A percentile compares a stretch with the other conserved stretches of the same genome.
These are phyloP conservation scores for Apoderus coryli DNA, from an alignment of 2,888 invertebrate genomes.

Conservation along the genomic window DNA sequence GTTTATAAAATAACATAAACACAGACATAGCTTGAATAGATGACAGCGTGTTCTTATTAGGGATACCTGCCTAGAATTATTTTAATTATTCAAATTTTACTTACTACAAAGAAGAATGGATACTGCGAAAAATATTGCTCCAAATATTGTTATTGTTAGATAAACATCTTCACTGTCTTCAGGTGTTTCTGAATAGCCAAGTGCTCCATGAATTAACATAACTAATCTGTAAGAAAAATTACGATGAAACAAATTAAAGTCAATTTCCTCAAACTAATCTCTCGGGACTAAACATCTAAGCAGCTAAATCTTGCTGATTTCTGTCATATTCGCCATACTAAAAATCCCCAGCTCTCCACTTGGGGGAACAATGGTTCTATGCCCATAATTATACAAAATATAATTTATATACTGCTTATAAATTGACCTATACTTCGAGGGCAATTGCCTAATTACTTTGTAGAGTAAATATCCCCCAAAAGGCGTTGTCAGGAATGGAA, in stretches of 20 bases:
- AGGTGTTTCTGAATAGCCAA: constrained; percentile 39
- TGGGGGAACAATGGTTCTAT: constrained; percentile 1
- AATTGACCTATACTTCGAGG: too few species aligned
- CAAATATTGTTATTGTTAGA: constrained; percentile 42
- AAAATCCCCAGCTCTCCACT: too few species aligned
- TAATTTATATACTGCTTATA: constrained; percentile 3
- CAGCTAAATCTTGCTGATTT: too few species aligned
- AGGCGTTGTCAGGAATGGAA: constrained; percentile 5
- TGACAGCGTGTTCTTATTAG: too few species aligned
- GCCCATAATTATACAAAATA: background rate
- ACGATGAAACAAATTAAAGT: constrained; percentile 7
- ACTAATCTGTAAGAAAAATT: constrained; percentile 37
- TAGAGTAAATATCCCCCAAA: background rate
- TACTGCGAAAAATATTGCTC: constrained; percentile 45
- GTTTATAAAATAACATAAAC: too few species aligned
- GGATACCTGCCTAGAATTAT: too few species aligned
- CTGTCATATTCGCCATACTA: too few species aligned
- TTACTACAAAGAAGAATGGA: constrained; percentile 46
- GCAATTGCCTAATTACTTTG: constrained; percentile 4
- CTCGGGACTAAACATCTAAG: background rate
- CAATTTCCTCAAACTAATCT: constrained; percentile 1
- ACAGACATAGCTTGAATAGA: too few species aligned
- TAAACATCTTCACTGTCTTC: constrained; percentile 26
- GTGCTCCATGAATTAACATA: constrained; percentile 46
- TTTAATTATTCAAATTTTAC: too few species aligned